phyloP scores from a whole-genome alignment of 2,797 vertebrate genomes.

The Megaceryle alcyon region DNA sequence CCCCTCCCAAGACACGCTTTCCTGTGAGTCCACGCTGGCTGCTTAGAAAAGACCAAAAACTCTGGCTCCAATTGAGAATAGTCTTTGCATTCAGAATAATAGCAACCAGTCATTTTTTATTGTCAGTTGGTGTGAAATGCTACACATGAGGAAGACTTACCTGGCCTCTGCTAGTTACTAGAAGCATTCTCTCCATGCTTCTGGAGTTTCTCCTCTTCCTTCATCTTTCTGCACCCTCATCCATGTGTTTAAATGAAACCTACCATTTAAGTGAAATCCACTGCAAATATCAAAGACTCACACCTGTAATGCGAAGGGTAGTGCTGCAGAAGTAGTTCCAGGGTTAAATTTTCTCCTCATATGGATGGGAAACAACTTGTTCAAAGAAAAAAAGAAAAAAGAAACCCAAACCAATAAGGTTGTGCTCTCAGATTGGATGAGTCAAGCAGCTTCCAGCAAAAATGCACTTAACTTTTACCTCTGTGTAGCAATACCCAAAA shows the following conservation, averaged over 20 bases:
- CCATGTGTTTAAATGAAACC: not conserved
- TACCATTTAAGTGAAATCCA: not conserved
- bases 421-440: not conserved
- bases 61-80: accelerated
- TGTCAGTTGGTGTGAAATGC: not conserved
- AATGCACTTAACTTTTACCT: not conserved
- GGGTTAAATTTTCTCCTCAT: not conserved
- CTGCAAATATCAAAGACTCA: not conserved
- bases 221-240: not conserved
- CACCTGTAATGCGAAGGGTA: not conserved
- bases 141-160: not conserved
- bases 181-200: not conserved
- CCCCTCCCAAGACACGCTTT: not conserved
- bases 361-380: not conserved
- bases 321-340: not conserved
- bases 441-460: not conserved
- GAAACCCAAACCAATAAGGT: not conserved
- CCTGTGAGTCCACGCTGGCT: not conserved
- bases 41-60: not conserved
- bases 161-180: not conserved
- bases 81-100: not conserved
- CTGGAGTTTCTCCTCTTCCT: not conserved
- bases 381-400: not conserved
- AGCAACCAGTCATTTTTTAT: not conserved
- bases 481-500: not conserved